Base-by-base conservation (phyloP, 2,797 vertebrate species). In the Nasua narica region DNA sequence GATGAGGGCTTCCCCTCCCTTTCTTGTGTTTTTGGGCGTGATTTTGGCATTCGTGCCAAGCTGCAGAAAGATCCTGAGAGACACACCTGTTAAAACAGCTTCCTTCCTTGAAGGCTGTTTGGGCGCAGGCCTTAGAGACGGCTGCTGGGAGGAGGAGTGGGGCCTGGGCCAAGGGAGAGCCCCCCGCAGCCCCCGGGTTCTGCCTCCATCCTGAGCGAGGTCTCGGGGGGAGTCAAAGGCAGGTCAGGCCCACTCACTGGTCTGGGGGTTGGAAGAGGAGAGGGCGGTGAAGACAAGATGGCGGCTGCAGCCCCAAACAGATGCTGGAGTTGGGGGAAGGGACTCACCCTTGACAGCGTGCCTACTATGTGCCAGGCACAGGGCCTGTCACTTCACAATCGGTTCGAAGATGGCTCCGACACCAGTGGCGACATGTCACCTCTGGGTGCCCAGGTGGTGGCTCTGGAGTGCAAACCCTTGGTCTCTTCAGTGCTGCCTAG, bases 1-100 rank as follows among this genome's bases (percentile, higher is more conserved):
- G 58, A 19, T 72, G 82, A 78, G 90, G 69, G 83, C 81, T 69
- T 93, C 62, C 79, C 7, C 35, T 90, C 25, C 84, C 27, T 78
- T 94, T 91, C 72, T 81, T 74, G 85, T 91, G 96, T 93, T 70
- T 79, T 85, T 90, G 74, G 78, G 83, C 62, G 43, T 72, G 87
- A 81, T 79, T 90, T 85, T 93, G 88, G 88, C 96, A 88, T 96
- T 93, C 81, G 69, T 79, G 50, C 74, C 81, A 81, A 93, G 60
- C 70, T 50, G 84, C 50, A 69, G 69, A 86, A 86, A 92, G 85
- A 90, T 62, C 72, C 37, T 58, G 56, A 87, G 76, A 97, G 93
- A 90, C 91, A 74, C 2, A 10, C 86, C 70, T 92, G 65, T 93
- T 56, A 77, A 87, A 91, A 78, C 23, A 74, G 35, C 48, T 48